Evolutionary conservation across 2,113 vertebrate genomes (phyloP), one percentile per base, ranked within the genome.

Genomic region (Fulmarus glacialis): DNA sequence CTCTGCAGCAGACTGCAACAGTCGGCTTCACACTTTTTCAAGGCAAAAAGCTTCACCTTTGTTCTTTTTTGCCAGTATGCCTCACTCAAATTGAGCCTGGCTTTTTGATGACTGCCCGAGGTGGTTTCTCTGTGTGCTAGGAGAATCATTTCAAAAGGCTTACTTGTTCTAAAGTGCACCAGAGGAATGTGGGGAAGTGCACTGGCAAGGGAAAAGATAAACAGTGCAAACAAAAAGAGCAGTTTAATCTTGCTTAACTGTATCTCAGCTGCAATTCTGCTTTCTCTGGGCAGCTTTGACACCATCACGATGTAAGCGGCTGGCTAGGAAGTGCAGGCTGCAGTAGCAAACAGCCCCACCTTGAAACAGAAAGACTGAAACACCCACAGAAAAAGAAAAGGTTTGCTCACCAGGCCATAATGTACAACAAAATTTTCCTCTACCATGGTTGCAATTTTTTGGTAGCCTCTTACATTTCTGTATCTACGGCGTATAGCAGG

Each of bases 21-120:
- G 43, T 86, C 68, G 13, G 74, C 64, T 91, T 97, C 88, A 91
- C 94, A 55, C 42, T 83, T 95, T 87, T 81, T 45, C 67, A 43
- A 68, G 80, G 86, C 77, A 91, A 93, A 90, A 94, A 82, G 40
- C 84, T 94, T 93, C 93, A 95, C 91, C 93, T 91, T 95, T 85
- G 78, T 64, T 93, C 89, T 70, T 95, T 82, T 86, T 87, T 95
- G 75, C 62, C 74, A 60, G 59, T 52, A 40, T 43, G 84, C 78
- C 84, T 89, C 89, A 58, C 87, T 93, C 84, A 90, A 68, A 94
- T 53, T 89, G 47, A 90, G 80, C 71, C 85, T 95, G 64, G 59
- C 24, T 60, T 89, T 90, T 81, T 90, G 71, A 92, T 21, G 75
- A 67, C 55, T 60, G 91, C 91, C 89, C 15, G 56, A 82, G 83